Percentiles rank a stretch among this genome's conserved stretches.
These are phyloP conservation scores for Psittacus erithacus DNA, from an alignment of 2,113 vertebrate species.

Conservation along the genomic window DNA sequence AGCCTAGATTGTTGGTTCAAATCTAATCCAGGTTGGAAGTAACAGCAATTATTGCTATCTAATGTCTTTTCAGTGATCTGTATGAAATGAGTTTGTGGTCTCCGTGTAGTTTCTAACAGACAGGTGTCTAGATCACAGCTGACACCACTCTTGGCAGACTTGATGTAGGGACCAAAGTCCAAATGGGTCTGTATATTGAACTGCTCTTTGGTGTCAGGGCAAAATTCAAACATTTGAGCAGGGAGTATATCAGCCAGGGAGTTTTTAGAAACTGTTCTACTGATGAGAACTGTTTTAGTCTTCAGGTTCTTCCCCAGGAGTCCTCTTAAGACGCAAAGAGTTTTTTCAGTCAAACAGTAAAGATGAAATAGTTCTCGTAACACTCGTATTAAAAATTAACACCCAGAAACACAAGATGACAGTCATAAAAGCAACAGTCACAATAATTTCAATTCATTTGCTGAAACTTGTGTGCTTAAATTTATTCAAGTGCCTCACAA, in stretches of 20 bases:
- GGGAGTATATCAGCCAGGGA: background rate
- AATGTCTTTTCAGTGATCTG: conserved; percentile 45
- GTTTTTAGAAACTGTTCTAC: background rate
- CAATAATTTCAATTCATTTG: background rate
- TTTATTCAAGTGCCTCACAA: background rate
- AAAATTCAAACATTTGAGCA: background rate
- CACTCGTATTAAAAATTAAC: background rate
- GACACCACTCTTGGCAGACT: background rate
- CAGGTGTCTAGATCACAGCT: conserved; percentile 27
- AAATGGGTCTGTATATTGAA: background rate
- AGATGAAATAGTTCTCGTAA: background rate
- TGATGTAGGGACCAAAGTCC: background rate
- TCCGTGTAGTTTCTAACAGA: conserved; percentile 16
- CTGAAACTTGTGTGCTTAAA: background rate
- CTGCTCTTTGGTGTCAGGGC: background rate
- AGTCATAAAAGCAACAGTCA: background rate
- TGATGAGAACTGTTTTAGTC: background rate
- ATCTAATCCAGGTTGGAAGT: conserved; percentile 55
- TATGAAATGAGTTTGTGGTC: conserved; percentile 57
- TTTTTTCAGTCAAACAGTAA: background rate
- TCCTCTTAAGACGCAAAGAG: background rate
- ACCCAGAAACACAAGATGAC: background rate
- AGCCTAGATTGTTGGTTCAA: conserved; percentile 41
- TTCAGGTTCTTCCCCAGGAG: background rate
- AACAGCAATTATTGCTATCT: conserved; percentile 50